Evolutionary conservation across 2,888 invertebrate species (phyloP), one percentile per base, ranked within the genome.

Genomic region (Lumbricus terrestris): DNA sequence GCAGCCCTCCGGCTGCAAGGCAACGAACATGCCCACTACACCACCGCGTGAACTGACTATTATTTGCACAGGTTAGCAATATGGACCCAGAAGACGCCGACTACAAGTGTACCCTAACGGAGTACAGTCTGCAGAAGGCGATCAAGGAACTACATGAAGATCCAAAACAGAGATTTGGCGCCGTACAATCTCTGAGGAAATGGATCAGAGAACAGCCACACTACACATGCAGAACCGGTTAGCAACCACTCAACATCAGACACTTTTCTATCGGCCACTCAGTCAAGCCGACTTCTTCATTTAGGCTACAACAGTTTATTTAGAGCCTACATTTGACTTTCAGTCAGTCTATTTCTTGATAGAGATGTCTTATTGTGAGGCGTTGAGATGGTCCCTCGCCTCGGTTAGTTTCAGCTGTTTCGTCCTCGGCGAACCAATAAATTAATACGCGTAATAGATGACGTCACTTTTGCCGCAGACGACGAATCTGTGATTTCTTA

Each of bases 61-160:
- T n/a, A n/a, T n/a, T n/a, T n/a, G n/a, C n/a, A n/a, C n/a, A n/a
- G n/a, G n/a, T n/a, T n/a, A n/a, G n/a, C 35, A 85, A 34, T 11
- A 90, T 90, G 90, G 90, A 90, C 40, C 83, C 90, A 29, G 90
- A 90, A 38, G 90, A 90, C 40, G 85, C 82, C 37, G 69, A 90
- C 16, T 90, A 90, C 69, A 38, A 40, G n/a, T 90, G 90, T 35
- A 23, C 47, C 29, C 69, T 90, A 29, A 69, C 1, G 0, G 82
- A 38, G 16, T 42, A 33, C 33, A 90, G 47, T 47, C 54, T 88
- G 33, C 34, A 90, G 69, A 90, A 90, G 35, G 90, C 90, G 11
- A 88, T 82, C 20, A 47, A 88, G 47, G 90, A 90, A 88, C 40
- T 90, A 54, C 6, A 90, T 69, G 88, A 90, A 37, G 90, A 90